Evolutionary conservation across 1,140 invertebrate species (phyloP).

Genomic region (Pachypeltis micranthus): DNA sequence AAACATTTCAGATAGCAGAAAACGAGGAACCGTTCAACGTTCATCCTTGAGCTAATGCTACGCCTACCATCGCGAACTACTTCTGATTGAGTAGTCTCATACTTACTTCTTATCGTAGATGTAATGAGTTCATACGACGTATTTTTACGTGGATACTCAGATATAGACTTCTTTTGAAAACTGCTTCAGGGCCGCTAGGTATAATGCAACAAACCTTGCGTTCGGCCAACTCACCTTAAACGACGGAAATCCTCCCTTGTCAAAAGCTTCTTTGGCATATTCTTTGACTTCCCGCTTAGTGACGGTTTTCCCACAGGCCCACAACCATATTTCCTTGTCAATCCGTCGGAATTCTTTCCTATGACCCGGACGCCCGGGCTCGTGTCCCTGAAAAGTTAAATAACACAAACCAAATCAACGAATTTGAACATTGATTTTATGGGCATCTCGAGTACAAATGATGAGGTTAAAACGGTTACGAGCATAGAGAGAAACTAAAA

Average conservation of each 20-base stretch:
- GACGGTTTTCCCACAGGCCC: not conserved
- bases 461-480: no score
- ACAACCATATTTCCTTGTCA: not conserved
- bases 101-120: not conserved
- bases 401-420: no score
- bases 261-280: constrained; percentile 5
- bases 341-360: not conserved
- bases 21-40: no score
- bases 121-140: not conserved
- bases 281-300: not conserved
- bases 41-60: no score
- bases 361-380: not conserved
- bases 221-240: not conserved
- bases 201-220: no score
- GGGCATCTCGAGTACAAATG: no score
- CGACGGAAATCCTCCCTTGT: not conserved
- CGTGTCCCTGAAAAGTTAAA: not conserved
- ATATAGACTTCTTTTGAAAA: not conserved
- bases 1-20: no score
- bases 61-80: no score
- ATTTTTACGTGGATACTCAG: not conserved
- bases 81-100: not conserved
- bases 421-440: no score
- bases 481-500: no score
- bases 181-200: no score